These are phyloP conservation scores for Eurytoma adleriae DNA, from an alignment of 2,888 invertebrate species.

Conservation along the genomic window DNA sequence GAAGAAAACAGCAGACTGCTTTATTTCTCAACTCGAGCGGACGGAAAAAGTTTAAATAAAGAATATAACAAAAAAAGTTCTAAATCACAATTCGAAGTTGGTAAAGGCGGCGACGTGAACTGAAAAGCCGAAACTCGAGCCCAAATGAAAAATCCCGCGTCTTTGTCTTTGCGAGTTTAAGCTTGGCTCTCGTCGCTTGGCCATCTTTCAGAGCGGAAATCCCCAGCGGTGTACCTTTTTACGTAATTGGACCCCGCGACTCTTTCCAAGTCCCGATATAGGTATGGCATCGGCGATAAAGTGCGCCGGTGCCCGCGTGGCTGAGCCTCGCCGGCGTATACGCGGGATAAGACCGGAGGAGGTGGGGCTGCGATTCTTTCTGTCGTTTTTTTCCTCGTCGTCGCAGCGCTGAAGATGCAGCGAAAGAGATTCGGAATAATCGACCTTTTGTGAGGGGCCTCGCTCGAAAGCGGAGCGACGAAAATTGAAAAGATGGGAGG, in stretches of 20 bases:
- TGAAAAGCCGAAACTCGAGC: slow-evolving; percentile 24
- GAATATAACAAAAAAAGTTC: neutral
- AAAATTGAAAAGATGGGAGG: too few species aligned
- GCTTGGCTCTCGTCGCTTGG: neutral
- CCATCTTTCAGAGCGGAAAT: slow-evolving; percentile 45
- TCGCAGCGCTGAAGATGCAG: neutral
- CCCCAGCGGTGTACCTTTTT: slow-evolving; percentile 37
- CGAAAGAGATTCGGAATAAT: neutral
- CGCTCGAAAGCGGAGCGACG: too few species aligned
- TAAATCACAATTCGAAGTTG: neutral
- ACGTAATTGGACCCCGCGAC: slow-evolving; percentile 51
- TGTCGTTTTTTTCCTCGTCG: too few species aligned
- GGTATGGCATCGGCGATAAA: slow-evolving; percentile 35
- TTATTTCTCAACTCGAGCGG: neutral
- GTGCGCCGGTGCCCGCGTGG: neutral
- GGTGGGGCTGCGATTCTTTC: too few species aligned
- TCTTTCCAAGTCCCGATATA: slow-evolving; percentile 13
- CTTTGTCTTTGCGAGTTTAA: slow-evolving; percentile 22
- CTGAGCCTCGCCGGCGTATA: neutral
- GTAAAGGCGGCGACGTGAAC: neutral
- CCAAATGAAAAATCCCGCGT: slow-evolving; percentile 45
- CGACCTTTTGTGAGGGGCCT: neutral
- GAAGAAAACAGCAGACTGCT: neutral
- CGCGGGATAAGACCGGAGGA: neutral
- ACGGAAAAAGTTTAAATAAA: neutral